phyloP scores from a whole-genome alignment of 2,113 vertebrate genomes.

The Tetrao urogallus region DNA sequence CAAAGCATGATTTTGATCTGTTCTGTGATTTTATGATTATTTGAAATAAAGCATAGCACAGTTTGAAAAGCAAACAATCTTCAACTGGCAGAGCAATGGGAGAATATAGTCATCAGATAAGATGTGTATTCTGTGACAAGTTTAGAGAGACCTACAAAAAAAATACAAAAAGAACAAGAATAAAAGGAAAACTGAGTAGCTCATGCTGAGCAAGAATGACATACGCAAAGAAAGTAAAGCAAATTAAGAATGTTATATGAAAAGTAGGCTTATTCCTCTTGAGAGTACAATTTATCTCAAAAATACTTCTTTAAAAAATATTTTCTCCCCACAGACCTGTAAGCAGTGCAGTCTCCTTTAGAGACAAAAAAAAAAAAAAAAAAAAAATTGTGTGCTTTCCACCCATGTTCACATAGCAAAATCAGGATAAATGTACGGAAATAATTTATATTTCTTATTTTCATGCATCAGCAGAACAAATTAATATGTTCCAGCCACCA shows the following conservation, averaged over 20 bases:
- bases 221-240: background rate
- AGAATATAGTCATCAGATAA: background rate
- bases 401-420: background rate
- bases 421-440: background rate
- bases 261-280: background rate
- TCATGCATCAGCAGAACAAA: background rate
- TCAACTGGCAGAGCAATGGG: background rate
- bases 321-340: background rate
- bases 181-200: background rate
- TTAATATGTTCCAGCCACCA: background rate
- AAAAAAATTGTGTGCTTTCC: background rate
- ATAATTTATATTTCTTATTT: background rate
- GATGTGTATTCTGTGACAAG: background rate
- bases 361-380: background rate
- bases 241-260: background rate
- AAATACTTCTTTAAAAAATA: background rate
- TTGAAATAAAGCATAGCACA: background rate
- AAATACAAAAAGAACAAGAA: background rate
- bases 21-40: background rate
- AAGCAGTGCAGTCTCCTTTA: background rate
- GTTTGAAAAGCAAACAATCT: conserved; percentile 24
- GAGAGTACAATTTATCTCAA: background rate
- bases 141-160: background rate
- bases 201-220: background rate
- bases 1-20: background rate